phyloP scores from a whole-genome alignment of 2,888 invertebrate species.

The Neoitamus cyanurus region DNA sequence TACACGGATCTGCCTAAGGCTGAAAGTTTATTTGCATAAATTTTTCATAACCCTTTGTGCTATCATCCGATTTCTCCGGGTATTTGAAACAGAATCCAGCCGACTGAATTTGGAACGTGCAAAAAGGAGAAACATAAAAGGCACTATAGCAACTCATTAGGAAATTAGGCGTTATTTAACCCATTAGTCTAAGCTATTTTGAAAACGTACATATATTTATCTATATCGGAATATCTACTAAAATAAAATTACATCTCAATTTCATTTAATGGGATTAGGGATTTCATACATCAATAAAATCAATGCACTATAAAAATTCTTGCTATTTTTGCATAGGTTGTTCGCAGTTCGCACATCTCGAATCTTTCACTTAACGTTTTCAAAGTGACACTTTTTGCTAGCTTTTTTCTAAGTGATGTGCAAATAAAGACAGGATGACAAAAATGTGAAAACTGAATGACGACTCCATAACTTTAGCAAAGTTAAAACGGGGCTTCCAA shows the following conservation, averaged over 20 bases:
- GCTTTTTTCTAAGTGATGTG: constrained; percentile 11
- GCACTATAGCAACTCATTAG: neutral
- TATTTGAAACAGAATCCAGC: neutral
- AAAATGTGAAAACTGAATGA: constrained; percentile 17
- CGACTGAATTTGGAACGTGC: neutral
- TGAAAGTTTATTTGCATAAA: constrained; percentile 18
- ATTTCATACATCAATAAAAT: too few relatives aligned
- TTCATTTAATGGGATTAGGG: too few relatives aligned
- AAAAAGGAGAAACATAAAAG: neutral
- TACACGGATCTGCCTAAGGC: neutral
- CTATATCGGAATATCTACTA: too few relatives aligned
- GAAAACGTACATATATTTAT: too few relatives aligned
- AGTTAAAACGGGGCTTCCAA: neutral
- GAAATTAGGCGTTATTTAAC: neutral
- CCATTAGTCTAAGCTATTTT: too few relatives aligned
- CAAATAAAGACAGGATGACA: neutral
- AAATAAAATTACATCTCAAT: too few relatives aligned
- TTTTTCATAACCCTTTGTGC: neutral
- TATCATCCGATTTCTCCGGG: neutral
- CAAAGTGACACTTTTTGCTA: too few relatives aligned
- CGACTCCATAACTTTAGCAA: neutral
- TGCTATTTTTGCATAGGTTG: too few relatives aligned
- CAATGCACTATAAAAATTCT: too few relatives aligned
- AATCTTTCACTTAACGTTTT: too few relatives aligned
- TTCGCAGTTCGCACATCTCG: too few relatives aligned